These are phyloP conservation scores for Scaptomyza polygonia DNA, from an alignment of 2,888 invertebrate species.

Conservation along the genomic window DNA sequence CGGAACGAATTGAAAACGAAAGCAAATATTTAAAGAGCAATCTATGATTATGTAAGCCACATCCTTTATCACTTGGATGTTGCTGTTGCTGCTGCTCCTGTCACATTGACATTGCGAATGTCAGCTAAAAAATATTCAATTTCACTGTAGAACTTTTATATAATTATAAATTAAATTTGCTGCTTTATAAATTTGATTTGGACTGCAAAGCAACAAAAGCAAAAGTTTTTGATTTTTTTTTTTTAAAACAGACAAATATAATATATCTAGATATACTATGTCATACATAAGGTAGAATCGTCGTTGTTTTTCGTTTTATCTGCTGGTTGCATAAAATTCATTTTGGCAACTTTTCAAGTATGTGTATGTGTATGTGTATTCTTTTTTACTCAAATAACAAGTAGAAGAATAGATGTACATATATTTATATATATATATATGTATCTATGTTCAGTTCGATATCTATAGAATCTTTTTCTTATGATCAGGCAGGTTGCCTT, in stretches of 20 bases:
- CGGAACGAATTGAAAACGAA: slow-evolving; percentile 54
- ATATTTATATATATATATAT: slow-evolving; percentile 22
- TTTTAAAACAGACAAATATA: slow-evolving; percentile 31
- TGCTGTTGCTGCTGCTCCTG: neutral
- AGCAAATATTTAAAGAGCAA: slow-evolving; percentile 23
- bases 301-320: slow-evolving; percentile 35
- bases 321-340: slow-evolving; percentile 66
- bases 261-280: slow-evolving; percentile 16
- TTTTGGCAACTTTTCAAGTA: slow-evolving; percentile 77
- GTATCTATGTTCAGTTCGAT: slow-evolving; percentile 36
- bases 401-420: slow-evolving; percentile 47
- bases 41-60: slow-evolving; percentile 43
- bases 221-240: slow-evolving; percentile 40
- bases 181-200: slow-evolving; percentile 9
- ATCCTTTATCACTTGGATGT: slow-evolving; percentile 20
- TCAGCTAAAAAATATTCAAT: slow-evolving; percentile 22
- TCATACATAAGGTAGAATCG: slow-evolving; percentile 14
- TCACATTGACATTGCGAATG: slow-evolving; percentile 54
- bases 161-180: slow-evolving; percentile 24
- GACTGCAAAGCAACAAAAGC: slow-evolving; percentile 26
- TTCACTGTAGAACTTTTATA: slow-evolving; percentile 16
- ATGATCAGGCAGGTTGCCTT: slow-evolving; percentile 50
- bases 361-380: slow-evolving; percentile 35
- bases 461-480: slow-evolving; percentile 41
- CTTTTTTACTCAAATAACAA: slow-evolving; percentile 53